A percentile compares a stretch with the other conserved stretches of the same genome.
These are phyloP conservation scores for Dromius quadrimaculatus DNA, from an alignment of 2,888 invertebrate genomes.

Conservation along the genomic window DNA sequence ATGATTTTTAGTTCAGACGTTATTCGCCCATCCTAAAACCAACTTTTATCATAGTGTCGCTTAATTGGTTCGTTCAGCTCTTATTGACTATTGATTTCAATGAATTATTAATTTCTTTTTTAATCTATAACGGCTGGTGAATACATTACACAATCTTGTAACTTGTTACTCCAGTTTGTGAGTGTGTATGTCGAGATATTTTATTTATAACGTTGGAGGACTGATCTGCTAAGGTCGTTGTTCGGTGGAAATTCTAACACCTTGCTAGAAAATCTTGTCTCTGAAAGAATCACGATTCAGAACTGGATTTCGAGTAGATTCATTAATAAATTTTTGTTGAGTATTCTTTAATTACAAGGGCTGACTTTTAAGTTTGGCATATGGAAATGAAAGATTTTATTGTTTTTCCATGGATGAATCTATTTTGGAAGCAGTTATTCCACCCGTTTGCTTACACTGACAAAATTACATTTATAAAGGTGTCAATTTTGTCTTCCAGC, in stretches of 20 bases:
- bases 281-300: slow-evolving; percentile 4
- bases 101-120: slow-evolving; percentile 45
- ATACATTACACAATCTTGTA: slow-evolving; percentile 35
- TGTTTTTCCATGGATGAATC: too few species aligned
- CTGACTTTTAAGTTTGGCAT: too few species aligned
- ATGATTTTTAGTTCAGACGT: slow-evolving; percentile 1
- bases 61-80: slow-evolving; percentile 38
- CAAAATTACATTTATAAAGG: too few species aligned
- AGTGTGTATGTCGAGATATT: slow-evolving; percentile 23
- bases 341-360: slow-evolving; percentile 23
- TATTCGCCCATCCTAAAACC: slow-evolving; percentile 25
- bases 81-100: slow-evolving; percentile 35
- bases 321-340: slow-evolving; percentile 15
- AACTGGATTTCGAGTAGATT: slow-evolving; percentile 18
- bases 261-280: slow-evolving; percentile 24
- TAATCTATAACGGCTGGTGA: slow-evolving; percentile 38
- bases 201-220: slow-evolving; percentile 40
- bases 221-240: slow-evolving; percentile 42
- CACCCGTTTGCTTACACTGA: too few species aligned
- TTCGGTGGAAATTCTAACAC: slow-evolving; percentile 39
- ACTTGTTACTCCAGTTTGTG: slow-evolving; percentile 12
- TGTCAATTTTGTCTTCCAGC: too few species aligned
- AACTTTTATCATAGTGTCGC: slow-evolving; percentile 11
- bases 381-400: too few species aligned
- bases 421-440: too few species aligned